Percentiles rank a stretch among this genome's conserved stretches.
Evolutionary conservation across 2,797 vertebrate species (phyloP).

Genomic region (Chelon labrosus): DNA sequence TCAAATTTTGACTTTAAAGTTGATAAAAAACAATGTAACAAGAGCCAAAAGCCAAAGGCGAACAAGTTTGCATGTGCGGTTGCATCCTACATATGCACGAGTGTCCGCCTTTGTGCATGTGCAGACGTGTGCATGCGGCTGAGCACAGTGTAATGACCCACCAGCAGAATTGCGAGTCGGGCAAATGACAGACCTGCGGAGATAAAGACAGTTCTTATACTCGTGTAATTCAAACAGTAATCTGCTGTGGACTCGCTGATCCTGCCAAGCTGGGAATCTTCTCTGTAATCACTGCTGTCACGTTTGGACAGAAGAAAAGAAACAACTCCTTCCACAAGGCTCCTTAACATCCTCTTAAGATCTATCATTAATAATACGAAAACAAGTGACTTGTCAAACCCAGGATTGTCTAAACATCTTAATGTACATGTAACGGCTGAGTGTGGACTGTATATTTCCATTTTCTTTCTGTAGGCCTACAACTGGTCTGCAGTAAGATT

Average conservation of each 20-base stretch:
- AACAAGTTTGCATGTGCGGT: constrained; percentile 10
- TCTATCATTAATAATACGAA: constrained; percentile 14
- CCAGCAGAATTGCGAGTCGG: constrained; percentile 55
- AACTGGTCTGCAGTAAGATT: background rate
- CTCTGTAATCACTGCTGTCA: constrained; percentile 71
- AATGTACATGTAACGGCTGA: background rate
- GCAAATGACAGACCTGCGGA: constrained; percentile 74
- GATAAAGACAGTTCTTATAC: constrained; percentile 73
- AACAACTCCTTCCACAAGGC: constrained; percentile 22
- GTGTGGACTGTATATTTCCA: background rate
- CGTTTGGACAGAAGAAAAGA: constrained; percentile 36
- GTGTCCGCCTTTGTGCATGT: constrained; percentile 14
- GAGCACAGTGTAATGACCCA: constrained; percentile 68
- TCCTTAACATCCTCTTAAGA: constrained; percentile 1
- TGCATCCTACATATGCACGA: constrained; percentile 10
- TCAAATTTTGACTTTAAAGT: background rate
- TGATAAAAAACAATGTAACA: too few relatives aligned
- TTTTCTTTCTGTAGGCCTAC: background rate
- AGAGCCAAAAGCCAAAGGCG: background rate
- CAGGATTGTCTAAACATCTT: background rate
- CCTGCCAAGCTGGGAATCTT: constrained; percentile 55
- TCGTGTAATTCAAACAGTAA: constrained; percentile 76
- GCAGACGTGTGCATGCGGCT: constrained; percentile 55
- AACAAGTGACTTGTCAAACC: background rate
- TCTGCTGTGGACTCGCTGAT: constrained; percentile 64